Percentiles rank a stretch among this genome's conserved stretches.
phyloP scores from a whole-genome alignment of 2,797 vertebrate genomes.

The Halcyon badia region DNA sequence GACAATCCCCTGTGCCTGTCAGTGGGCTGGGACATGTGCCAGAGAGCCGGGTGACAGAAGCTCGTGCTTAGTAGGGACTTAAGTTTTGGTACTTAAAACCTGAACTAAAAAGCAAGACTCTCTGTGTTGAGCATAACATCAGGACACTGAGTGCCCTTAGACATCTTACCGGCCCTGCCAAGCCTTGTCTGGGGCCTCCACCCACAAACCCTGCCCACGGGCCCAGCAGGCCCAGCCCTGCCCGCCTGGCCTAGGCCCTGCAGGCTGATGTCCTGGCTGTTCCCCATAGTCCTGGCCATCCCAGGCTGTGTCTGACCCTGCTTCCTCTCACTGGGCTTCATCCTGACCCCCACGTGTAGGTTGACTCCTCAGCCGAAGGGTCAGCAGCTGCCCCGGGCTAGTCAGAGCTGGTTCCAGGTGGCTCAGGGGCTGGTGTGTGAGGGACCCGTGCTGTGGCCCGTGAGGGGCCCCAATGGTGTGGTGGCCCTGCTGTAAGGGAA shows the following conservation, averaged over 20 bases:
- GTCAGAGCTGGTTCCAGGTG: not conserved
- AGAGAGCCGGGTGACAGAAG: fast-evolving
- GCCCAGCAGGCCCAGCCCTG: not conserved
- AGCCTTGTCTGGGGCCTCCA: too few species aligned
- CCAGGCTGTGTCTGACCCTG: not conserved
- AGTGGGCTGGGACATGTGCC: fast-evolving
- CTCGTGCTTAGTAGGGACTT: not conserved
- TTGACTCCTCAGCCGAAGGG: not conserved
- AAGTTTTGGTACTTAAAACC: not conserved
- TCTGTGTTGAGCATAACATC: too few species aligned
- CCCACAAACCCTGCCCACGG: fast-evolving
- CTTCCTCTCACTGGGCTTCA: not conserved
- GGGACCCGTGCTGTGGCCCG: fast-evolving
- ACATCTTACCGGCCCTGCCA: fast-evolving
- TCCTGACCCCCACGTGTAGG: fast-evolving
- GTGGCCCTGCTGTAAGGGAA: fast-evolving
- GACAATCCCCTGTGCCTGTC: fast-evolving
- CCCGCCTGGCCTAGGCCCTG: not conserved
- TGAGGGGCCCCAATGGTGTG: too few species aligned
- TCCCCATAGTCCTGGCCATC: too few species aligned
- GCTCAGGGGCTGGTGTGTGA: not conserved
- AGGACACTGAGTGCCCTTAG: too few species aligned
- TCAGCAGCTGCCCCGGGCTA: not conserved
- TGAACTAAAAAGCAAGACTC: not conserved
- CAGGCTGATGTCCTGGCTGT: not conserved